Evolutionary conservation across 2,888 invertebrate species (phyloP).

Genomic region (Ceriagrion tenellum): DNA sequence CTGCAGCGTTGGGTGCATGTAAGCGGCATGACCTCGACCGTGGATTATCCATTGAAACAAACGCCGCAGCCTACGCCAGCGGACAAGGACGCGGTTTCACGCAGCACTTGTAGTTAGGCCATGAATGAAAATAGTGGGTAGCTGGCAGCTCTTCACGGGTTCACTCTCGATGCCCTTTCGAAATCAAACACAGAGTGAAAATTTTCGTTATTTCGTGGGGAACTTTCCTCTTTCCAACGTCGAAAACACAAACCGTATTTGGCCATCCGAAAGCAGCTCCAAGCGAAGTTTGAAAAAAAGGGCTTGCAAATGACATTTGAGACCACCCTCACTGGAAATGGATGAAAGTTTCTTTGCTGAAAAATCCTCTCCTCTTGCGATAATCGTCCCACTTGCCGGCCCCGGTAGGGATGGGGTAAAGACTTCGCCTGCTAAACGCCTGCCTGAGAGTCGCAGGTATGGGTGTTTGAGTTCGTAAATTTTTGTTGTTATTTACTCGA

Average conservation of each 20-base stretch:
- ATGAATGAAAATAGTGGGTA: neutral
- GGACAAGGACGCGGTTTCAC: neutral
- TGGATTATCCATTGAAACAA: neutral
- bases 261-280: too few relatives aligned
- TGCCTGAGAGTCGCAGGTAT: too few relatives aligned
- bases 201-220: neutral
- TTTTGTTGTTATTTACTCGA: too few relatives aligned
- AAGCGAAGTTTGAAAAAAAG: too few relatives aligned
- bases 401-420: too few relatives aligned
- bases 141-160: neutral
- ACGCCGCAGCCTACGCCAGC: neutral
- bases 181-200: neutral
- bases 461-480: too few relatives aligned
- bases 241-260: neutral
- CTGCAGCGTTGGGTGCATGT: neutral
- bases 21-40: slow-evolving; percentile 7
- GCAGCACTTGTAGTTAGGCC: neutral
- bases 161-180: neutral
- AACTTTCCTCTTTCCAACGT: neutral
- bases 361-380: too few relatives aligned
- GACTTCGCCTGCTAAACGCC: too few relatives aligned
- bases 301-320: too few relatives aligned
- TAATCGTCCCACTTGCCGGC: too few relatives aligned
- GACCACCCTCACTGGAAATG: too few relatives aligned
- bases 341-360: too few relatives aligned